A percentile compares a stretch with the other conserved stretches of the same genome.
phyloP scores from a whole-genome alignment of 2,888 invertebrate genomes.

The Athalia rosae region DNA sequence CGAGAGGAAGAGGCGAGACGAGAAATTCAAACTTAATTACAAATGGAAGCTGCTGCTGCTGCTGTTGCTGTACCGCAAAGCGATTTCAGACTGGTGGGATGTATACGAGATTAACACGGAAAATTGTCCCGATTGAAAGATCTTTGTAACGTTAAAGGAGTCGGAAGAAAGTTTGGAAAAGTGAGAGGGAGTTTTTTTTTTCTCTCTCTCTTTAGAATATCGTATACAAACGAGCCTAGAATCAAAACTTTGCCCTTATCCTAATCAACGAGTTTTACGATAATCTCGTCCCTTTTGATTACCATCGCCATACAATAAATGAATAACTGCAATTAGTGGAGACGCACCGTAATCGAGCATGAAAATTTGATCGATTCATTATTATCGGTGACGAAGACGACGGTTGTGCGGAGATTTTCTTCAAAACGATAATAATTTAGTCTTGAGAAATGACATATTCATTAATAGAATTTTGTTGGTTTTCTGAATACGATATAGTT shows the following conservation, averaged over 20 bases:
- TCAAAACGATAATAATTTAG: too few relatives aligned
- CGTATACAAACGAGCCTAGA: neutral
- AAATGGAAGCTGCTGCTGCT: neutral
- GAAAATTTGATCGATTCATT: too few relatives aligned
- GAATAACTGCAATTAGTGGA: neutral
- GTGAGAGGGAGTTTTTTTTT: too few relatives aligned
- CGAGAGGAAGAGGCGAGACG: neutral
- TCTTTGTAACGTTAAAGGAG: constrained; percentile 5
- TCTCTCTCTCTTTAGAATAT: too few relatives aligned
- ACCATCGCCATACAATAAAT: too few relatives aligned
- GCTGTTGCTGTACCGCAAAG: neutral
- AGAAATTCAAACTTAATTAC: constrained; percentile 41
- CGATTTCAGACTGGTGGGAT: neutral
- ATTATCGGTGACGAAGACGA: too few relatives aligned
- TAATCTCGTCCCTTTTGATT: too few relatives aligned
- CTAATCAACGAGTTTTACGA: constrained; percentile 17
- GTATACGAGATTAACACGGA: neutral
- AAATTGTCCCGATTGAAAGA: constrained; percentile 27
- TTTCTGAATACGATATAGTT: too few relatives aligned
- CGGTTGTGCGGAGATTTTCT: too few relatives aligned
- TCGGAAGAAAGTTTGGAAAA: constrained; percentile 16
- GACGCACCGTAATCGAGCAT: neutral
- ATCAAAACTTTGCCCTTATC: constrained; percentile 4
- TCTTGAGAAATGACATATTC: too few relatives aligned
- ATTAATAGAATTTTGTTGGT: too few relatives aligned